Base-by-base conservation (phyloP, 1,140 invertebrate species). In the Leptopilina boulardi region DNA sequence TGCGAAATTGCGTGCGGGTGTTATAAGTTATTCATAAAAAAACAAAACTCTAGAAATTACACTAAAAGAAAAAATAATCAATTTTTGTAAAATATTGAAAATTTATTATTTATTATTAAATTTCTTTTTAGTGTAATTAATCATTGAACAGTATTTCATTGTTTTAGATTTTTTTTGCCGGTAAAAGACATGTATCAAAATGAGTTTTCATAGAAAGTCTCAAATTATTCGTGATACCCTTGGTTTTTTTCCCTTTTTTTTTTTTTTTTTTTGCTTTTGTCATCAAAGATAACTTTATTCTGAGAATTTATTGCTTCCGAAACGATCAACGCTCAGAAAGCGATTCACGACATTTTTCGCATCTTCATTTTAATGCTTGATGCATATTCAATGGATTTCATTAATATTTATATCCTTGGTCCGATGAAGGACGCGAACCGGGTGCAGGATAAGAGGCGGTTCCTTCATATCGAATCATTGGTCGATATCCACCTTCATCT, bases 401-500 rank as follows among this genome's bases (percentile, higher is more conserved):
- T 84, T 91, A 92, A 86, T 93, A 93, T 86, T 92, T 92, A 84
- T 93, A 93, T 30, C 92, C 92, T 15, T 70, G 75, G 74, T 77
- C 73, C 51, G 47, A 38, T 38, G 34, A 87, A 85, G 42, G 44
- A 21, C 78, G 73, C 54, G 78, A 73, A 70, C 79, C 87, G 44
- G 87, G 77, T 18, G 87, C 86, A 6, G 89, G 89, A 73, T 88
- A 89, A 3, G 85, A 85, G 0, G 92, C 92, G 9, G 92, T 93
- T n/a, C 93, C 94, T 85, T 94, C 94, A 88, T 94, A 95, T 81
- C 93, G 92, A 73, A 95, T 92, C 86, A 93, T 93, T 21, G 94
- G 94, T 74, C 92, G 92, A 88, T 94, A 95, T 30, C 94, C 94
- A 77, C 91, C 92, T 9, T 91, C 91, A n/a, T 94, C 93, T 3